These are phyloP conservation scores for Priocnemis perturbator DNA, from an alignment of 2,888 invertebrate species.

Conservation along the genomic window DNA sequence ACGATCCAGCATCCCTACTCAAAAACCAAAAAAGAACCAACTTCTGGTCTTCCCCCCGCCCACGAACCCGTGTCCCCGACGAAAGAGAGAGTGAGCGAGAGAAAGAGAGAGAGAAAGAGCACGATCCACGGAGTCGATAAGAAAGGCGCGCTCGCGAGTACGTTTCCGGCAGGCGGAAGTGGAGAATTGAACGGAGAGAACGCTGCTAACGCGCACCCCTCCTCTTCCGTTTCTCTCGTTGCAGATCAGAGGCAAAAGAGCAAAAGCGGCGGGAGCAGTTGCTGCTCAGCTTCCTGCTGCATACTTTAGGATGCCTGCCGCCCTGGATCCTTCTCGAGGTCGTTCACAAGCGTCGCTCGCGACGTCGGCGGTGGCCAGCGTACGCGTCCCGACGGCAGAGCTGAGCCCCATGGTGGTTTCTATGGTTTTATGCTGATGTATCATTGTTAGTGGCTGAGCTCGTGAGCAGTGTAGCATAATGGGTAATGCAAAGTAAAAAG, in stretches of 20 bases:
- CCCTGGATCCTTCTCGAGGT: slow-evolving; percentile 63
- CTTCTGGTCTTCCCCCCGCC: not conserved
- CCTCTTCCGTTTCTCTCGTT: slow-evolving; percentile 69
- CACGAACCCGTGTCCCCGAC: too few relatives aligned
- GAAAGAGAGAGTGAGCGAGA: too few relatives aligned
- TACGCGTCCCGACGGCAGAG: slow-evolving; percentile 62
- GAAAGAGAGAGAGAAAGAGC: too few relatives aligned
- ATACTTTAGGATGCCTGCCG: slow-evolving; percentile 85
- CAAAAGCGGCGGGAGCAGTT: slow-evolving; percentile 96
- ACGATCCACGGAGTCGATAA: too few relatives aligned
- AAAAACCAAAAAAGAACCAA: slow-evolving; percentile 1
- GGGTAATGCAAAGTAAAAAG: too few relatives aligned
- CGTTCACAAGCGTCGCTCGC: slow-evolving; percentile 41
- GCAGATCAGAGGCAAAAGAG: slow-evolving; percentile 96
- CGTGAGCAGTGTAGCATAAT: slow-evolving; percentile 62
- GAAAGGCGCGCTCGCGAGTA: too few relatives aligned
- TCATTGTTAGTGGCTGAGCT: slow-evolving; percentile 70
- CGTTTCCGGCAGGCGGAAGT: too few relatives aligned
- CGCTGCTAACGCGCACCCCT: too few relatives aligned
- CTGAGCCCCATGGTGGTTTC: slow-evolving; percentile 62
- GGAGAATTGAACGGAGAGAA: too few relatives aligned
- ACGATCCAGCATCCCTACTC: not conserved
- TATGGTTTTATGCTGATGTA: slow-evolving; percentile 71
- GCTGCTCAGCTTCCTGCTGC: slow-evolving; percentile 95
- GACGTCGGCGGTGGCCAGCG: slow-evolving; percentile 13